Evolutionary conservation across 2,113 vertebrate species (phyloP).

Genomic region (Puffinus mauretanicus): DNA sequence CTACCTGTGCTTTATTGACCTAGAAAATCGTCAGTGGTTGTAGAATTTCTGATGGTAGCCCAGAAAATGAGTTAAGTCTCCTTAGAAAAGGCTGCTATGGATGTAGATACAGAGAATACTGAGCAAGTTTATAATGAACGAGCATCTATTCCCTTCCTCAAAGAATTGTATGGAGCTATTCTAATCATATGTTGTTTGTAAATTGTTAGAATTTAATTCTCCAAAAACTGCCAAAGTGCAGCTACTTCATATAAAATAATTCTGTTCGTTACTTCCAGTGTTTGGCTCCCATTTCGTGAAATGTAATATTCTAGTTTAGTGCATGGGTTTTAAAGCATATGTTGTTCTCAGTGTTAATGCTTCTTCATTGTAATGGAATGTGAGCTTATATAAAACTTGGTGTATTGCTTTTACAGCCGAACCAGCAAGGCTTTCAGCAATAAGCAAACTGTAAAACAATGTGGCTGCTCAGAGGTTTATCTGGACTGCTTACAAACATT

Average conservation of each 20-base stretch:
- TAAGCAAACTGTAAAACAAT: constrained; percentile 97
- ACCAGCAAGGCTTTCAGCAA: constrained; percentile 99
- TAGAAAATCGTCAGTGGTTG: background rate
- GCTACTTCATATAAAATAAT: background rate
- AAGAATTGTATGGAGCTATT: background rate
- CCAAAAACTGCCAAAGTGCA: background rate
- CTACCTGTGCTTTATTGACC: background rate
- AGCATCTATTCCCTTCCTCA: background rate
- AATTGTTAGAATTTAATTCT: background rate
- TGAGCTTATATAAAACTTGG: background rate
- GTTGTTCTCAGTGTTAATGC: background rate
- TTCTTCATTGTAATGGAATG: background rate
- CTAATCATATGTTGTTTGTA: background rate
- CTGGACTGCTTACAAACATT: constrained; percentile 92
- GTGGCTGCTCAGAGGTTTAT: constrained; percentile 95
- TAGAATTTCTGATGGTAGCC: background rate
- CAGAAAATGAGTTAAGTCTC: background rate
- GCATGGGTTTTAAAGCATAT: background rate
- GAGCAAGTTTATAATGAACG: background rate
- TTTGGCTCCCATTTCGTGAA: background rate
- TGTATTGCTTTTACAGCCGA: constrained; percentile 77
- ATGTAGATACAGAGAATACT: background rate
- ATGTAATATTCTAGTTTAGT: background rate
- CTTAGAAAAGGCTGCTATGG: background rate
- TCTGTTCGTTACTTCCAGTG: background rate